phyloP scores from a whole-genome alignment of 2,113 vertebrate species.

The Pungitius pungitius region DNA sequence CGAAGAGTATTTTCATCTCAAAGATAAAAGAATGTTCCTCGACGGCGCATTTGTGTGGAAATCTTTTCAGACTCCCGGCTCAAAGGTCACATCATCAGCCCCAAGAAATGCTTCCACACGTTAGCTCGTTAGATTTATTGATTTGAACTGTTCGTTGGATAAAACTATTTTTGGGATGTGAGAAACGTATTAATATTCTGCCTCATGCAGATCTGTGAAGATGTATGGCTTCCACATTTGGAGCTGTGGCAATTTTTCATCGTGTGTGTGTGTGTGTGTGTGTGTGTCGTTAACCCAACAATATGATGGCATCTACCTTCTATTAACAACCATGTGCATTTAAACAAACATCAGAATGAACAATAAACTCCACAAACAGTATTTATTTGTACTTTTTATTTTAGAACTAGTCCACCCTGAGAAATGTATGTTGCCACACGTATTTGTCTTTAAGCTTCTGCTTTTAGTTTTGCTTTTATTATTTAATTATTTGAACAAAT shows the following conservation, averaged over 20 bases:
- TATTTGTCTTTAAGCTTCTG: too few species aligned
- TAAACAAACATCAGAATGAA: not conserved
- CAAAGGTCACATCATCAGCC: not conserved
- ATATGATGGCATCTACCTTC: too few species aligned
- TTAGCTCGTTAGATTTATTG: constrained; percentile 50
- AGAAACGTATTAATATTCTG: constrained; percentile 43
- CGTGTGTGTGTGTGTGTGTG: constrained; percentile 6
- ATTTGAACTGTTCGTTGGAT: constrained; percentile 29
- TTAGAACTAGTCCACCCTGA: not conserved
- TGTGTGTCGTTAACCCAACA: not conserved
- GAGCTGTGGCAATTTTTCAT: constrained; percentile 36
- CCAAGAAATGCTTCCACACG: not conserved
- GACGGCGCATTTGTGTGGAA: not conserved
- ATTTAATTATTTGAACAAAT: too few species aligned
- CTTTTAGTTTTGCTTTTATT: not conserved
- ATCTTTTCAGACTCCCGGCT: not conserved
- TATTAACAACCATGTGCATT: not conserved
- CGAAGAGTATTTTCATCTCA: too few species aligned
- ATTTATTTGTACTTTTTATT: not conserved
- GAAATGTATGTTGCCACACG: not conserved
- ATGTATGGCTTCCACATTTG: constrained; percentile 42
- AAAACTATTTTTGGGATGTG: constrained; percentile 49
- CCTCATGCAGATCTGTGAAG: constrained; percentile 33
- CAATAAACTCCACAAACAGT: not conserved
- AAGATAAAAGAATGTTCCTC: too few species aligned